Percentiles rank a stretch among this genome's conserved stretches.
These are phyloP conservation scores for Uromys caudimaculatus DNA, from an alignment of 2,797 vertebrate genomes.

Conservation along the genomic window DNA sequence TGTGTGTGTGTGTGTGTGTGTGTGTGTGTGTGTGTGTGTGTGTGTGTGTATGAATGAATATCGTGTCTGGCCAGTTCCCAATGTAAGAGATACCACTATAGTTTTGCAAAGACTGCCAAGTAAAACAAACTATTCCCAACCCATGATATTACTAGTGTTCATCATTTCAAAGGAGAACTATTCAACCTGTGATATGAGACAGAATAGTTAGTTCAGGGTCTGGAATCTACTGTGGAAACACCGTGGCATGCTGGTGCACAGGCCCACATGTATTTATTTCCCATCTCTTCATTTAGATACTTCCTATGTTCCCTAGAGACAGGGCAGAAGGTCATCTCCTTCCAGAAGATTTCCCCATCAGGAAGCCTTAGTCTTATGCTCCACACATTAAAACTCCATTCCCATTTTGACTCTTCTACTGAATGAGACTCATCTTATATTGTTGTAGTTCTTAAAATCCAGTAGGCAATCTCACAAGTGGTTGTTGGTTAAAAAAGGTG, in stretches of 20 bases:
- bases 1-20: too few relatives aligned
- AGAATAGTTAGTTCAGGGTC: neutral
- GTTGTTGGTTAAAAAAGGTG: neutral
- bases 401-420: neutral
- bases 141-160: neutral
- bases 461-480: neutral
- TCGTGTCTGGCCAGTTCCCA: neutral
- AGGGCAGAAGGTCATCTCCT: neutral
- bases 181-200: neutral
- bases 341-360: neutral
- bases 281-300: neutral
- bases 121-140: neutral
- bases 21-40: too few relatives aligned
- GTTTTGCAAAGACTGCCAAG: neutral
- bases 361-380: neutral
- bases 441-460: neutral
- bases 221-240: neutral
- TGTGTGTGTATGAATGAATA: neutral
- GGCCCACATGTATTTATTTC: neutral
- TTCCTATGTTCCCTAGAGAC: neutral
- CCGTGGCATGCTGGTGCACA: neutral
- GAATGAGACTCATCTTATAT: neutral
- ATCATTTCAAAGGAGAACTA: neutral
- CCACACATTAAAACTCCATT: fast-evolving
- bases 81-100: neutral